Percentiles rank a stretch among this genome's conserved stretches.
Evolutionary conservation across 2,888 invertebrate species (phyloP).

Genomic region (Lomographa bimaculata): DNA sequence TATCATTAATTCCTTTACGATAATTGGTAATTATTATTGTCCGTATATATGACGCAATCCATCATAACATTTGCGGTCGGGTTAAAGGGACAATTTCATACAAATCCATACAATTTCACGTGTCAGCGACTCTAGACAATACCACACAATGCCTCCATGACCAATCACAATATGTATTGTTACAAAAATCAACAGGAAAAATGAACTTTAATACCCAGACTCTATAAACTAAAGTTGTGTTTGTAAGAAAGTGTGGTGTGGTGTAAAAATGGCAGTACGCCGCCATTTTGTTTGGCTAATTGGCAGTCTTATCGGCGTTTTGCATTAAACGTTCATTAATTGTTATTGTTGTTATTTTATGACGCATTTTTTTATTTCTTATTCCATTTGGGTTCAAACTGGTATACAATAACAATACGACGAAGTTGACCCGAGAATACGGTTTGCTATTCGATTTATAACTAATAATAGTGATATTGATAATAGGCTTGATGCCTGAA

Average conservation of each 20-base stretch:
- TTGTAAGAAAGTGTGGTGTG: slow-evolving; percentile 5
- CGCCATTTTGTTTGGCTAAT: slow-evolving; percentile 66
- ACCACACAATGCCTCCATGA: slow-evolving; percentile 42
- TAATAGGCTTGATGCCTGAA: too few relatives aligned
- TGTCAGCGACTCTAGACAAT: slow-evolving; percentile 50
- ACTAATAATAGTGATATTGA: too few relatives aligned
- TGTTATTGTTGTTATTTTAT: slow-evolving; percentile 65
- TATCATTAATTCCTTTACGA: too few relatives aligned
- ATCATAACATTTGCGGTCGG: slow-evolving; percentile 21
- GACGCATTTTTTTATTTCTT: slow-evolving; percentile 62
- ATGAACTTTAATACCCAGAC: slow-evolving; percentile 23
- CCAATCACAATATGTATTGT: slow-evolving; percentile 50
- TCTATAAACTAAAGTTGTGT: slow-evolving; percentile 18
- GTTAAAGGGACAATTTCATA: slow-evolving; percentile 36
- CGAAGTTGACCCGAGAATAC: too few relatives aligned
- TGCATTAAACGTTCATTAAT: slow-evolving; percentile 69
- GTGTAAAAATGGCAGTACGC: slow-evolving; percentile 52
- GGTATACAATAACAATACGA: too few relatives aligned
- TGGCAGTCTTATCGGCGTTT: slow-evolving; percentile 68
- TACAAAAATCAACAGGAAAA: slow-evolving; percentile 19
- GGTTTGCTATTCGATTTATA: neutral
- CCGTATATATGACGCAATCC: neutral
- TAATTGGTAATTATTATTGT: slow-evolving; percentile 1
- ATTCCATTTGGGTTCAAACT: slow-evolving; percentile 33
- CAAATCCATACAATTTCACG: slow-evolving; percentile 46